Base-by-base conservation (phyloP, 64 coral and sea anemone genomes). In the Catalaphyllia jardinei region DNA sequence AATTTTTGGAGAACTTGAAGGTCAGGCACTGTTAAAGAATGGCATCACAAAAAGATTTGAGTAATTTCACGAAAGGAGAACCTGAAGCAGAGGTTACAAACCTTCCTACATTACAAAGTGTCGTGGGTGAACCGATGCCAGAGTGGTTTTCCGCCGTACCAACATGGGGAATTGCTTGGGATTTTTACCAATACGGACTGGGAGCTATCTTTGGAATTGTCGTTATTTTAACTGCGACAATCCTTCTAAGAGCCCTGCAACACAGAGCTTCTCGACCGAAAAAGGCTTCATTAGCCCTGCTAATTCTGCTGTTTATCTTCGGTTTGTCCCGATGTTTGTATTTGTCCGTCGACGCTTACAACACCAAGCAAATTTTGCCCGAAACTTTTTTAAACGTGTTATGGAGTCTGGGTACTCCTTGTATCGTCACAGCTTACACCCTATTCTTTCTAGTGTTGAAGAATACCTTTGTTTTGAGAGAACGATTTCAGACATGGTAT, bases 401-500 rank as follows among this genome's bases (percentile, higher is more conserved):
- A 9, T 93, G 92, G 87, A 82, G 87, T 27, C 22, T 93, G 3
- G 92, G 79, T 1, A 79, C 85, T 51, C 92, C 92, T n/a, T 93
- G 92, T 11, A 52, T 93, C 1, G 86, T 93, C 14, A 93, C 92
- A 14, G 87, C 87, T 0, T 93, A 89, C 71, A 42, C 61, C n/a
- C n/a, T n/a, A 0, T 78, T 93, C 42, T 93, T 85, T 73, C 62
- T 89, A 9, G 88, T 93, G 20, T 82, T 93, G 16, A 93, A 83
- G 71, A 93, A 93, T 52, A 88, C 73, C 25, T 89, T 93, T 46
- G 29, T 93, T 16, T 38, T 93, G 49, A 89, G 79, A 31, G 86
- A 93, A 50, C 88, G 83, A 38, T 93, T 93, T 54, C 78, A 89
- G 62, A 89, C 63, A 9, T 93, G 92, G 92, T 93, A 93, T 71